Evolutionary conservation across 2,797 vertebrate genomes (phyloP).

Genomic region (Sebastes diaconus): DNA sequence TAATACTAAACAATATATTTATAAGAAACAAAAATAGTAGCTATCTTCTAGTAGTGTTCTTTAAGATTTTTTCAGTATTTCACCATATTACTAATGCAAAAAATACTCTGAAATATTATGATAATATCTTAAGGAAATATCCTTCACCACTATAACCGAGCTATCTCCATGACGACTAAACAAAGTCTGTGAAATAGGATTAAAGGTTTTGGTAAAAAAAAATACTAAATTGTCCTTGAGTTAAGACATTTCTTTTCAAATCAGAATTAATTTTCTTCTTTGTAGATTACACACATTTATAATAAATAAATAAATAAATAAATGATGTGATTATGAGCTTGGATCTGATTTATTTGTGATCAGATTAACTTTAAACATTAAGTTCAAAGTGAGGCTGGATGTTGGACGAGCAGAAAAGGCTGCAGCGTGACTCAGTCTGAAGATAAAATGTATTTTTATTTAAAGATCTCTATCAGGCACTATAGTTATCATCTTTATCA

Average conservation of each 20-base stretch:
- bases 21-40: no score
- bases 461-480: constrained; percentile 77
- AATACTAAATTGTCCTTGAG: no score
- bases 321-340: background rate
- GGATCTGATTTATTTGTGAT: background rate
- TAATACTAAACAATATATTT: no score
- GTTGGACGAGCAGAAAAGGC: background rate
- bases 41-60: no score
- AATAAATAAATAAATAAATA: background rate
- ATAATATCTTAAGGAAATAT: background rate
- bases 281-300: background rate
- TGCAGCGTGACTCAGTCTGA: background rate
- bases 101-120: background rate
- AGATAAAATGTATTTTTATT: constrained; percentile 66
- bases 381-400: background rate
- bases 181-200: no score
- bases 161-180: no score
- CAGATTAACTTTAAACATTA: background rate
- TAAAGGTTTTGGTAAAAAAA: no score
- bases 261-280: background rate
- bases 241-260: background rate
- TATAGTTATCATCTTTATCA: constrained; percentile 56
- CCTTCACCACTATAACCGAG: no score
- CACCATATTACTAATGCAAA: no score
- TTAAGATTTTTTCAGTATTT: no score